Evolutionary conservation across 92 coral and sea anemone species (phyloP).

Genomic region (Zoanthus sansibaricus): DNA sequence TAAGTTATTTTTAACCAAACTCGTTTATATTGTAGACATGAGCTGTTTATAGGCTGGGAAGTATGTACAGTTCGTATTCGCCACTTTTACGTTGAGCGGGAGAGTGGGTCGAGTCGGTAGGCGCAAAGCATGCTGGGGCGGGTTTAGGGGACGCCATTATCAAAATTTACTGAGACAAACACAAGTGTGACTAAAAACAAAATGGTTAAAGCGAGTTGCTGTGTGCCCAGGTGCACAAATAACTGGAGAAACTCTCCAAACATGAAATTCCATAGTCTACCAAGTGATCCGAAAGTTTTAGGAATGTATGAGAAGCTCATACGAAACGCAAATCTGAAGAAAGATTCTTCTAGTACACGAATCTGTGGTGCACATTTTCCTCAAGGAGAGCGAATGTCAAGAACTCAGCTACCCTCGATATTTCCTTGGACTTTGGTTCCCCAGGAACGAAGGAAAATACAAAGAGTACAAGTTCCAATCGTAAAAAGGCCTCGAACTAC

Average conservation of each 20-base stretch:
- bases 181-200: slow-evolving; percentile 9
- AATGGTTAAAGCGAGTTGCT: slow-evolving; percentile 50
- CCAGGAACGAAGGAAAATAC: slow-evolving; percentile 42
- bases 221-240: slow-evolving; percentile 59
- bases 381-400: slow-evolving; percentile 51
- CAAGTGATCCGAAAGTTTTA: slow-evolving; percentile 41
- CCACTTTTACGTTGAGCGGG: slow-evolving; percentile 25
- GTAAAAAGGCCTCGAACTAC: slow-evolving; percentile 21
- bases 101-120: slow-evolving; percentile 38
- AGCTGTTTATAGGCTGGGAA: too few species aligned
- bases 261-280: slow-evolving; percentile 51
- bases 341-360: slow-evolving; percentile 21
- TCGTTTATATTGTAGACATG: too few species aligned
- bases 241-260: slow-evolving; percentile 48
- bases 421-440: slow-evolving; percentile 30
- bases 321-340: slow-evolving; percentile 52
- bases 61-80: too few species aligned
- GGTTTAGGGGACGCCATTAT: slow-evolving; percentile 49
- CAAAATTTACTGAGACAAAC: too few species aligned
- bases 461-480: slow-evolving; percentile 41
- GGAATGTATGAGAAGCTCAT: slow-evolving; percentile 46
- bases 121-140: slow-evolving; percentile 50
- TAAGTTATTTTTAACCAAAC: too few species aligned
- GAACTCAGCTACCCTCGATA: slow-evolving; percentile 63
- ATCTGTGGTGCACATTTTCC: slow-evolving; percentile 62